Evolutionary conservation across 2,113 vertebrate species (phyloP).

Genomic region (Neotragus moschatus): DNA sequence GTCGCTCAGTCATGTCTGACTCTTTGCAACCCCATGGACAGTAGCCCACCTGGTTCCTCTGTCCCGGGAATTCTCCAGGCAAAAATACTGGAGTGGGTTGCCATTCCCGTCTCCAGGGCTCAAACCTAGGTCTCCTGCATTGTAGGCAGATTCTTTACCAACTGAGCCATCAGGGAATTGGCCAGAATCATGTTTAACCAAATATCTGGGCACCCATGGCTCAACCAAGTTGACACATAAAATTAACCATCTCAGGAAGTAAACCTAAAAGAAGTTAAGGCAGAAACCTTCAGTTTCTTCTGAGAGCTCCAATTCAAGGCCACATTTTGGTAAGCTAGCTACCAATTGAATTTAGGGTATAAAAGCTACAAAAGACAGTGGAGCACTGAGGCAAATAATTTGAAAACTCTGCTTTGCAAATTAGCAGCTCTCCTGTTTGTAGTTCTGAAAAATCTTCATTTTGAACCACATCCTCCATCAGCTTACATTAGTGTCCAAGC

Average conservation of each 20-base stretch:
- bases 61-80: background rate
- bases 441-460: conserved; percentile 7
- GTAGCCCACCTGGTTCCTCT: background rate
- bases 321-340: background rate
- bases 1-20: background rate
- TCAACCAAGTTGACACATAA: background rate
- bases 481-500: background rate
- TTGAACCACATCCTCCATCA: background rate
- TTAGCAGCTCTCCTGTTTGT: background rate
- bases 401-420: background rate
- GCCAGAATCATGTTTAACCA: background rate
- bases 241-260: background rate
- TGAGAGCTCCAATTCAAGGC: background rate
- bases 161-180: background rate
- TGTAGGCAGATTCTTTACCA: background rate
- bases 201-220: background rate
- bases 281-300: background rate
- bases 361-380: background rate
- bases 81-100: background rate
- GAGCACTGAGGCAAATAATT: background rate
- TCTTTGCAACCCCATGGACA: background rate
- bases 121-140: background rate
- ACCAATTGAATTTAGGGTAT: background rate
- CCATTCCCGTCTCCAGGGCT: background rate
- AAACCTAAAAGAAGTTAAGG: background rate